Evolutionary conservation across 2,113 vertebrate genomes (phyloP).

Genomic region (Acanthochromis polyacanthus): DNA sequence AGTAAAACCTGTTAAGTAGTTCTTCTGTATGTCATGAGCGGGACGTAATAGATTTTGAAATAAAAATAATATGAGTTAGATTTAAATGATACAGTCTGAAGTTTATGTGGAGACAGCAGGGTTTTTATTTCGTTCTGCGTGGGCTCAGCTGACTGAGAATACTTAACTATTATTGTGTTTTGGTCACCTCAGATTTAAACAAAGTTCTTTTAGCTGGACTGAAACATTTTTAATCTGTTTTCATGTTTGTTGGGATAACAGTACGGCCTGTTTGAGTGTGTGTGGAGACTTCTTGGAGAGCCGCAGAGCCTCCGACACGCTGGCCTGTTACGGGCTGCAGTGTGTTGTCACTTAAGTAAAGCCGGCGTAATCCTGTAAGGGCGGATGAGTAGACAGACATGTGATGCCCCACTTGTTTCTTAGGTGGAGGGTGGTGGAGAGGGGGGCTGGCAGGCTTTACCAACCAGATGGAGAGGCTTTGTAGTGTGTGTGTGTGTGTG

Average conservation of each 20-base stretch:
- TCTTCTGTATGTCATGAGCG: no score
- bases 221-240: slow-evolving; percentile 2
- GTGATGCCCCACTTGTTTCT: slow-evolving; percentile 81
- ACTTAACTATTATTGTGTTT: no score
- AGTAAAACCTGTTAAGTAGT: no score
- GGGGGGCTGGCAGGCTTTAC: slow-evolving; percentile 64
- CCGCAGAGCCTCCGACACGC: neutral
- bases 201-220: neutral
- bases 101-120: no score
- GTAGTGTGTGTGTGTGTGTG: slow-evolving; percentile 37
- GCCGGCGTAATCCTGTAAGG: slow-evolving; percentile 84
- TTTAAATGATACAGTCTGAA: no score
- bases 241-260: slow-evolving; percentile 30
- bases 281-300: slow-evolving; percentile 25
- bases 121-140: no score
- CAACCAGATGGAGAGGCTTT: slow-evolving; percentile 77
- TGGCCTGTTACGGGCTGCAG: slow-evolving; percentile 44
- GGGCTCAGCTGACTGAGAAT: no score
- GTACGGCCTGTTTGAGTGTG: neutral
- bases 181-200: no score
- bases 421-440: slow-evolving; percentile 51
- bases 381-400: slow-evolving; percentile 83
- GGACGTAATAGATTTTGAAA: no score
- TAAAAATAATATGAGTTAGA: no score
- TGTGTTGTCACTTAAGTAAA: slow-evolving; percentile 81